These are phyloP conservation scores for Trachops cirrhosus DNA, from an alignment of 2,797 vertebrate species.

Conservation along the genomic window DNA sequence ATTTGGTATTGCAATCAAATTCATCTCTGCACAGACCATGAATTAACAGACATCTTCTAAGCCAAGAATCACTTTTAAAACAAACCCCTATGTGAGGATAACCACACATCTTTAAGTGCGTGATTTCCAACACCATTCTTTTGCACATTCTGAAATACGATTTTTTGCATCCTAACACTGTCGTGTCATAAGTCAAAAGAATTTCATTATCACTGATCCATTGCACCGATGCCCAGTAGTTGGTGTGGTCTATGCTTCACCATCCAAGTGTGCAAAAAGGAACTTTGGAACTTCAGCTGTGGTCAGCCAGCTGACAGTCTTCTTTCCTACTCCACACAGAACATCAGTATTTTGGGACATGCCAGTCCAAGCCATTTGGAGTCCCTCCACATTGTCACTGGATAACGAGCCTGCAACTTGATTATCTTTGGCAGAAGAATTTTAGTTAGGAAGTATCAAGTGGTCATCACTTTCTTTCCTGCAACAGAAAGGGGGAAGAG, in stretches of 20 bases:
- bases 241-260: conserved; percentile 3
- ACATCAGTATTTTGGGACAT: not conserved
- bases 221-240: not conserved
- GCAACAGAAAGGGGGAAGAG: conserved; percentile 46
- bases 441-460: conserved; percentile 81
- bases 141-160: not conserved
- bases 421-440: not conserved
- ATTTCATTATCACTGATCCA: not conserved
- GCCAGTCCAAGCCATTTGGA: not conserved
- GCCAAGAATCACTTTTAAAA: not conserved
- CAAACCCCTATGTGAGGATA: not conserved
- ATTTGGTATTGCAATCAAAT: not conserved
- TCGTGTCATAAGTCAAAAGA: conserved; percentile 34
- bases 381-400: not conserved
- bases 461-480: conserved; percentile 81
- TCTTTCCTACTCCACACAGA: not conserved
- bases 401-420: not conserved
- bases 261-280: conserved; percentile 45
- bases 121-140: not conserved
- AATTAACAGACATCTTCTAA: not conserved
- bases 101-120: not conserved
- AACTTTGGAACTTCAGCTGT: conserved; percentile 34
- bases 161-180: not conserved
- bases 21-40: not conserved
- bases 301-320: conserved; percentile 36